phyloP scores from a whole-genome alignment of 2,888 invertebrate species.

The Eledone cirrhosa region DNA sequence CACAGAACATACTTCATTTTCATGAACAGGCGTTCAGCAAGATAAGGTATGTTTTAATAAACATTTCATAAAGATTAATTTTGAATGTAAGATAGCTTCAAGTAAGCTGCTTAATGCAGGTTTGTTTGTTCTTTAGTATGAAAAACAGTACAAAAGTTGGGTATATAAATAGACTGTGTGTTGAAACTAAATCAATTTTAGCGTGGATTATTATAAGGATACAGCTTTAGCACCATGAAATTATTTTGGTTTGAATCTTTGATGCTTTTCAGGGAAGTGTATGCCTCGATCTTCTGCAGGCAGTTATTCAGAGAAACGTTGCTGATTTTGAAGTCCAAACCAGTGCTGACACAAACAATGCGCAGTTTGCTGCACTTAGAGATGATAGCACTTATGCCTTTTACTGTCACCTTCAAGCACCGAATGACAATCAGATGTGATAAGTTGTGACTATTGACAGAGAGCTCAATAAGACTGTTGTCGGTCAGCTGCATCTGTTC shows the following conservation, averaged over 20 bases:
- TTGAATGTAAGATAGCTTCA: no score
- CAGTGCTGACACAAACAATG: slow-evolving; percentile 3
- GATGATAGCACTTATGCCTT: not conserved
- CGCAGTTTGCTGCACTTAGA: slow-evolving; percentile 4
- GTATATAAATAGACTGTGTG: no score
- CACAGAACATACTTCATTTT: no score
- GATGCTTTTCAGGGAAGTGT: not conserved
- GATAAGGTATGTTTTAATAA: no score
- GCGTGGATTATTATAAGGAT: slow-evolving; percentile 5
- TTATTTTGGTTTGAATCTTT: not conserved
- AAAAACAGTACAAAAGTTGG: no score
- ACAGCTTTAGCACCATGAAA: not conserved
- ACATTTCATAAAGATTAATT: no score
- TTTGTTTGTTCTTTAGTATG: no score
- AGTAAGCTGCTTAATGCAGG: no score
- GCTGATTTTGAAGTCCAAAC: slow-evolving; percentile 31
- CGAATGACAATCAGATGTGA: slow-evolving; percentile 35
- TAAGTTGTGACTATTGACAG: slow-evolving; percentile 37
- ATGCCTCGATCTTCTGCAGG: not conserved
- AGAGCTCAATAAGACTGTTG: slow-evolving; percentile 36
- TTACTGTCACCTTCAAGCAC: slow-evolving; percentile 12
- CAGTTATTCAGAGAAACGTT: not conserved
- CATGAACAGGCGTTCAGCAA: no score
- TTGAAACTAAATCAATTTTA: no score
- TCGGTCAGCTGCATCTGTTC: slow-evolving; percentile 40